Conservation (phyloP, 64 coral and sea anemone genomes). For the Acropora yongei region DNA sequence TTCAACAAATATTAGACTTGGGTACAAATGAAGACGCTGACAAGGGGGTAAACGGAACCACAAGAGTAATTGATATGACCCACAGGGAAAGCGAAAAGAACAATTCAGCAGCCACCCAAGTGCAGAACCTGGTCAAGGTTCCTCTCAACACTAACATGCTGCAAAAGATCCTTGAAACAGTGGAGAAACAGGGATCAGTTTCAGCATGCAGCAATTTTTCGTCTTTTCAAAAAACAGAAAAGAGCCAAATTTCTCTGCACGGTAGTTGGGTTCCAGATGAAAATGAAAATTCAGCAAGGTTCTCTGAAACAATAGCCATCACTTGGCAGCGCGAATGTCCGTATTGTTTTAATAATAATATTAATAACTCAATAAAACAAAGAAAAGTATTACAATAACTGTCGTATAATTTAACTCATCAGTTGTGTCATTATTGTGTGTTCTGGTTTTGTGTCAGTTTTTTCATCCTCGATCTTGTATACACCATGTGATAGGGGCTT, state of each 20-base stretch:
- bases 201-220: constrained; percentile 6
- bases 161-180: constrained; percentile 6
- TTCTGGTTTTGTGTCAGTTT: not conserved
- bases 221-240: constrained; percentile 18
- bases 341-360: not conserved
- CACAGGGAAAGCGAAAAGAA: not conserved
- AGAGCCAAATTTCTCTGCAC: not conserved
- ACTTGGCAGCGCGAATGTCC: not conserved
- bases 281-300: not conserved
- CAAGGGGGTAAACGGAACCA: not conserved
- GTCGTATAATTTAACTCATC: too few species aligned
- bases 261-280: not conserved
- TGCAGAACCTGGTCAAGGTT: not conserved
- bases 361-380: too few species aligned
- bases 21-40: not conserved
- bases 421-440: not conserved
- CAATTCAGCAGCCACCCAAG: not conserved
- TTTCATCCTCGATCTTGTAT: not conserved
- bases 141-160: constrained; percentile 7
- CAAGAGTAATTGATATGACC: not conserved
- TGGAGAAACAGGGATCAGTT: not conserved
- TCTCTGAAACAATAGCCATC: not conserved
- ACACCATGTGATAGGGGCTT: too few species aligned
- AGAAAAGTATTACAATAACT: too few species aligned
- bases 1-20: not conserved